Evolutionary conservation across 2,797 vertebrate species (phyloP), one percentile per base, ranked within the genome.

Genomic region (Ara ararauna): DNA sequence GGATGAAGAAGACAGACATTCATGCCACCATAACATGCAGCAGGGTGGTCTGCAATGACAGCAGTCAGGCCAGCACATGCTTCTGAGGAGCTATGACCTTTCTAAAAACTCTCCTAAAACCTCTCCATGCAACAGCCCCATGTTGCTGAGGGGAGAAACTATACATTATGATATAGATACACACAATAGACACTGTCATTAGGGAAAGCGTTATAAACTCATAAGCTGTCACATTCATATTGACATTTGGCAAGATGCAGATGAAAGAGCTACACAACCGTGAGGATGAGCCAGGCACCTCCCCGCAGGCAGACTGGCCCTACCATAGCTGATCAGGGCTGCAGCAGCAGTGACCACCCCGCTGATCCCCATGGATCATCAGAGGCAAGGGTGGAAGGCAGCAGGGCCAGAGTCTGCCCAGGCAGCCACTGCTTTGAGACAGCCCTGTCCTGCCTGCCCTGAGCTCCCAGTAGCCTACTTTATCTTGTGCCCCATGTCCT

Each of bases 11-110:
- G 22, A 16, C 78, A 58, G 44, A 5, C 17, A 5, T 3, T 24
- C 11, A 30, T 67, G 38, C 11, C 2, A 1, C 62, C 53, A 36
- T 32, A 7, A 36, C 1, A 1, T 0, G 2, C 20, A n/a, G n/a
- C 27, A 34, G 23, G 32, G 56, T 67, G 17, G 16, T 11, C 29
- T 24, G 29, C 32, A 22, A 32, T 6, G 68, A 27, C 6, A 1
- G 56, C 61, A 62, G 9, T 10, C 11, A 0, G 1, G 22, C 40
- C 0, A 0, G 23, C n/a, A 23, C 11, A 26, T 1, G 2, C 5
- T 50, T 7, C 83, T 3, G 1, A 67, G 81, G 42, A 56, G 24
- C n/a, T 36, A 60, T 26, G 15, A 60, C n/a, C n/a, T 60, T 16
- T 34, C n/a, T 34, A 34, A 58, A 58, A 24, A 5, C 68, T 66